Conservation (phyloP, 2,888 invertebrate species). For the Lamellibrachia satsuma region DNA sequence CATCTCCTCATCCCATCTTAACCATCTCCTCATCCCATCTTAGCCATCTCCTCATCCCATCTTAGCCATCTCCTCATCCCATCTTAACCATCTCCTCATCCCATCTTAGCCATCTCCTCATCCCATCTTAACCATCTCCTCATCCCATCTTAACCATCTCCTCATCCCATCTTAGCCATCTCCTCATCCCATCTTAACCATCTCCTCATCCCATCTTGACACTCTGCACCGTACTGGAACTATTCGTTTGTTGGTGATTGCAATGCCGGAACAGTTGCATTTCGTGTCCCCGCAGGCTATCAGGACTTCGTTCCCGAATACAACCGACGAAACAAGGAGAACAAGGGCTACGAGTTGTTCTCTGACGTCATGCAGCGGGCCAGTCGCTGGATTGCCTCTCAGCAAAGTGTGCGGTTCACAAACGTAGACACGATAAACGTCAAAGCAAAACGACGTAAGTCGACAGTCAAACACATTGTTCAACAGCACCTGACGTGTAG, state of each 20-base stretch:
- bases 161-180: too few species aligned
- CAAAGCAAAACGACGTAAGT: slow-evolving; percentile 30
- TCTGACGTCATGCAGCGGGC: slow-evolving; percentile 42
- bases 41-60: too few species aligned
- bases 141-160: too few species aligned
- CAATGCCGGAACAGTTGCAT: not conserved
- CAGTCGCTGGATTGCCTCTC: slow-evolving; percentile 41
- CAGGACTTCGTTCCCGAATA: slow-evolving; percentile 44
- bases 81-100: too few species aligned
- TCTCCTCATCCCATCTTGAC: too few species aligned
- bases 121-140: too few species aligned
- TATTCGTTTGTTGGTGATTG: not conserved
- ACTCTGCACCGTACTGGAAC: not conserved
- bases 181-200: too few species aligned
- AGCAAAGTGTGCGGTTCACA: slow-evolving; percentile 43
- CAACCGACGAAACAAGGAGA: slow-evolving; percentile 41
- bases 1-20: not conserved
- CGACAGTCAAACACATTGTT: not conserved
- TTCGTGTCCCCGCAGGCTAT: slow-evolving; percentile 37
- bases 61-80: too few species aligned
- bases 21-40: too few species aligned
- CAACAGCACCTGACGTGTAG: too few species aligned
- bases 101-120: too few species aligned
- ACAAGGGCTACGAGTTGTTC: slow-evolving; percentile 43
- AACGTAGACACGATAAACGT: slow-evolving; percentile 41